Evolutionary conservation across 2,888 invertebrate genomes (phyloP).

Genomic region (Pheosia gnoma): DNA sequence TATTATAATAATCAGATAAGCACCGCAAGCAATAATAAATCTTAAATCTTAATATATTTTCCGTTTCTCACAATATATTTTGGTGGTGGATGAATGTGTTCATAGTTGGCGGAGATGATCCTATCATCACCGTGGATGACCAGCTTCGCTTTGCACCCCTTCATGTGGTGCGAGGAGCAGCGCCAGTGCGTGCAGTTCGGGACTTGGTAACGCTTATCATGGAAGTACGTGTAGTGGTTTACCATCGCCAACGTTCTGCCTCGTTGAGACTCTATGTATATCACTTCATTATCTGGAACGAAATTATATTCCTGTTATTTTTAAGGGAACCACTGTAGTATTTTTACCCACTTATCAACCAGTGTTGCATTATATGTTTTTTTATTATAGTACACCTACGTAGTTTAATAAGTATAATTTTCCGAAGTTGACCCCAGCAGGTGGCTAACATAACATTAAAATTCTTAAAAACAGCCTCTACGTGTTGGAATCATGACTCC

Average conservation of each 20-base stretch:
- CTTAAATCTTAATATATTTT: not conserved
- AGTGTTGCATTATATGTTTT: too few relatives aligned
- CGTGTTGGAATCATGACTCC: too few relatives aligned
- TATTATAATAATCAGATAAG: too few relatives aligned
- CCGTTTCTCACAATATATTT: not conserved
- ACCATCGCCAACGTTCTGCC: constrained; percentile 5
- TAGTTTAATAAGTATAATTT: too few relatives aligned
- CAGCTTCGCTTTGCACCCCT: constrained; percentile 20
- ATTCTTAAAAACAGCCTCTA: too few relatives aligned
- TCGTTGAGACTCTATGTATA: not conserved
- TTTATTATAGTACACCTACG: too few relatives aligned
- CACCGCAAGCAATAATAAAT: not conserved
- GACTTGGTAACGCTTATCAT: not conserved
- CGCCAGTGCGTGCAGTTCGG: constrained; percentile 18
- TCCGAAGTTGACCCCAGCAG: too few relatives aligned
- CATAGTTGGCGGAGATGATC: constrained; percentile 9
- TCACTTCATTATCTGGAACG: not conserved
- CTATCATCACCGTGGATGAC: not conserved
- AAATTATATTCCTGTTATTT: not conserved
- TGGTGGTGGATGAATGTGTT: constrained; percentile 15
- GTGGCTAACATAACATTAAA: too few relatives aligned
- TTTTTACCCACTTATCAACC: too few relatives aligned
- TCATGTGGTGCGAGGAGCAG: constrained; percentile 22
- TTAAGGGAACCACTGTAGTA: too few relatives aligned
- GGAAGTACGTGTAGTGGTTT: constrained; percentile 11